phyloP scores from a whole-genome alignment of 2,797 vertebrate species.

The Benthosema pterotum region DNA sequence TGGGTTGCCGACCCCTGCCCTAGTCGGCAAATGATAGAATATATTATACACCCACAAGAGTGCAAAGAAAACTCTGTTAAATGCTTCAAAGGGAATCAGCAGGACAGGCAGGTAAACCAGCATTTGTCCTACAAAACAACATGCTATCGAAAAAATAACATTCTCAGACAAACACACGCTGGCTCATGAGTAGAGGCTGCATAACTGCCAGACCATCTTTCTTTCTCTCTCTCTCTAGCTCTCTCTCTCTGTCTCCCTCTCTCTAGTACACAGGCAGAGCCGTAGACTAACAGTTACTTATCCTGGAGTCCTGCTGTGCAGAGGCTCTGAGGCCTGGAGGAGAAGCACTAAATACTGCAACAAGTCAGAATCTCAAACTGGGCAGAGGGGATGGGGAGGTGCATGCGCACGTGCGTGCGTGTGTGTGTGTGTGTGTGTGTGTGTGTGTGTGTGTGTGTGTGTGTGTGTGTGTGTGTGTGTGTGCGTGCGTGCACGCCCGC shows the following conservation, averaged over 20 bases:
- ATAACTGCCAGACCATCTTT: conserved; percentile 5
- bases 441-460: background rate
- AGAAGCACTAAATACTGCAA: conserved; percentile 60
- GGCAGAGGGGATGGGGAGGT: conserved; percentile 26
- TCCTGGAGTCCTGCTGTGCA: conserved; percentile 64
- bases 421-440: no score
- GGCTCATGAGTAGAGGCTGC: conserved; percentile 5
- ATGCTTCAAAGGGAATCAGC: no score
- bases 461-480: no score
- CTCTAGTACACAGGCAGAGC: conserved; percentile 49
- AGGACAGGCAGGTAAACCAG: no score
- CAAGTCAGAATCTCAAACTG: conserved; percentile 33
- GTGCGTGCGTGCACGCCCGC: no score
- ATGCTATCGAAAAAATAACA: no score
- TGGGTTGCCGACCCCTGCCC: no score
- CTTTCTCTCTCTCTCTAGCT: conserved; percentile 45
- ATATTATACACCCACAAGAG: no score
- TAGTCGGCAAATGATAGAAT: no score
- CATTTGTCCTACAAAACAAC: no score
- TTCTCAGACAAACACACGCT: conserved; percentile 1
- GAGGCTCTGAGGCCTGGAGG: conserved; percentile 54
- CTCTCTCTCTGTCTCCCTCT: conserved; percentile 13
- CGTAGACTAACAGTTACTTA: conserved; percentile 74
- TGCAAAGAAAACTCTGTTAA: no score
- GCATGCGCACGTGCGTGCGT: background rate